Percentiles rank a stretch among this genome's conserved stretches.
Evolutionary conservation across 2,113 vertebrate genomes (phyloP).

Genomic region (Myotis brandtii): DNA sequence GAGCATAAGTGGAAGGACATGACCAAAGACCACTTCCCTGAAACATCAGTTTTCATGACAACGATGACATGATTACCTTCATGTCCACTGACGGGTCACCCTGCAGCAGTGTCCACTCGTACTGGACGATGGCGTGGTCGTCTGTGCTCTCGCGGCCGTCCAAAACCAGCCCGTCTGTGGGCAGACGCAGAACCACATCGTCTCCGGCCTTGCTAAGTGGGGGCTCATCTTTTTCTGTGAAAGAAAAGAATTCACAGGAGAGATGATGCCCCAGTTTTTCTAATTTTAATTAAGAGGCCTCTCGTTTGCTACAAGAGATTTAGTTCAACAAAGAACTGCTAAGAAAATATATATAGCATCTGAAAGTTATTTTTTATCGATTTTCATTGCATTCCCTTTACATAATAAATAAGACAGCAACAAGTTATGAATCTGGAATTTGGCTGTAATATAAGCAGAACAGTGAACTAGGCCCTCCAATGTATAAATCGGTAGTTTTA

Average conservation of each 20-base stretch:
- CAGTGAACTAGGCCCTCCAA: neutral
- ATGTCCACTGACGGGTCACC: constrained; percentile 91
- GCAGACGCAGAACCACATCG: constrained; percentile 94
- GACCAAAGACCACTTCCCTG: neutral
- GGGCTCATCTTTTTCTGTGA: constrained; percentile 89
- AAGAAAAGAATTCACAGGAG: constrained; percentile 55
- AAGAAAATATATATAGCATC: neutral
- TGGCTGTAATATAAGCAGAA: neutral
- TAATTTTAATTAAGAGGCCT: neutral
- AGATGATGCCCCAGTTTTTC: neutral
- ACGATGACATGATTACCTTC: constrained; percentile 88
- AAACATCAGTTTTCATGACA: neutral
- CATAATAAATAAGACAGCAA: neutral
- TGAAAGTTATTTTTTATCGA: neutral
- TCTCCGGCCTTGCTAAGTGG: constrained; percentile 93
- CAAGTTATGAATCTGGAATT: neutral
- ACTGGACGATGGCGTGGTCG: constrained; percentile 91
- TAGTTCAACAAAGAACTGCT: neutral
- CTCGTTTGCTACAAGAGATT: neutral
- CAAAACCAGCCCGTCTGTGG: constrained; percentile 93
- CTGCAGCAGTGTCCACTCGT: constrained; percentile 92
- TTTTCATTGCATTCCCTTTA: neutral
- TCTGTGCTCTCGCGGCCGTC: constrained; percentile 96
- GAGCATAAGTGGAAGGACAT: neutral
- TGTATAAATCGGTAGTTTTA: neutral